These are phyloP conservation scores for Malurus leucopterus DNA, from an alignment of 2,797 vertebrate genomes.

Conservation along the genomic window DNA sequence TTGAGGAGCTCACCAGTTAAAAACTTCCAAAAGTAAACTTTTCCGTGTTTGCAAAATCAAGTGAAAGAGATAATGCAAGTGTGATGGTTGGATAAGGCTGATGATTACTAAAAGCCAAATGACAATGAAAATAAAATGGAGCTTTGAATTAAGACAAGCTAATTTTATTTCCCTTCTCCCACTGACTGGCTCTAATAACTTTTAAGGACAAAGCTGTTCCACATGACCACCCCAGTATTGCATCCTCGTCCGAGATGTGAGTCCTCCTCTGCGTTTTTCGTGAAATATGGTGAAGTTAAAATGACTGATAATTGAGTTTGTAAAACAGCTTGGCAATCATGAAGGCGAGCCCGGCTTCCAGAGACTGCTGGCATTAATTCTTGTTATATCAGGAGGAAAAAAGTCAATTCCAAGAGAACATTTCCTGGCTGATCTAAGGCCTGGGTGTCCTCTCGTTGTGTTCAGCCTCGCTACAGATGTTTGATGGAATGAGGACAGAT, in stretches of 20 bases:
- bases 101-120: background rate
- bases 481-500: conserved; percentile 17
- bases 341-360: background rate
- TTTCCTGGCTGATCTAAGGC: background rate
- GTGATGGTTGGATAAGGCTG: background rate
- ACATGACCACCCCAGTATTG: background rate
- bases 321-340: background rate
- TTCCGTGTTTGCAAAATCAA: background rate
- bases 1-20: background rate
- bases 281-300: conserved; percentile 45
- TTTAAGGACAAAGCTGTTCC: conserved; percentile 9
- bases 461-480: background rate
- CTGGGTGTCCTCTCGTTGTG: background rate
- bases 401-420: background rate
- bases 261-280: conserved; percentile 47
- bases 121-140: conserved; percentile 23
- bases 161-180: conserved; percentile 41
- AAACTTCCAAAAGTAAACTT: background rate
- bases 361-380: background rate
- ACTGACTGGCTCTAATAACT: conserved; percentile 18
- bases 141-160: background rate
- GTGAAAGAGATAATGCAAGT: background rate
- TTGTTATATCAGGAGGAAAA: background rate
- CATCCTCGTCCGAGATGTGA: background rate
- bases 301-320: conserved; percentile 5